A percentile compares a stretch with the other conserved stretches of the same genome.
These are phyloP conservation scores for Aporophyla lueneburgensis DNA, from an alignment of 2,888 invertebrate species.

Conservation along the genomic window DNA sequence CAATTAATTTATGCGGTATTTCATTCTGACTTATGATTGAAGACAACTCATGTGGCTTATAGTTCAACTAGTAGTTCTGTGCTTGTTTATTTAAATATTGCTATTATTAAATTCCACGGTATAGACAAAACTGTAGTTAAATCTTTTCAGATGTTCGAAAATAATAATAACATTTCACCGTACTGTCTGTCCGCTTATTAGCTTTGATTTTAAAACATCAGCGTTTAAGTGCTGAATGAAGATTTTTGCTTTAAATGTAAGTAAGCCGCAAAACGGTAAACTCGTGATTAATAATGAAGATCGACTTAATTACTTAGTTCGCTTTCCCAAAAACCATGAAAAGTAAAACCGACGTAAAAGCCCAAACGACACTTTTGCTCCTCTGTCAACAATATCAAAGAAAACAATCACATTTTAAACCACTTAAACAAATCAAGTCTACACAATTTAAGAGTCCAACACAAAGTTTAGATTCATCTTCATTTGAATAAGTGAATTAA, in stretches of 20 bases:
- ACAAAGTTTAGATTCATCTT: conserved; percentile 66
- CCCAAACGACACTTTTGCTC: conserved; percentile 20
- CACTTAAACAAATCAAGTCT: conserved; percentile 66
- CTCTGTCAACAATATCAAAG: conserved; percentile 38
- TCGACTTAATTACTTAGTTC: conserved; percentile 10
- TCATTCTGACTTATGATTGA: conserved; percentile 10
- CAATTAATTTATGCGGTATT: conserved; percentile 37
- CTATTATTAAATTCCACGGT: neutral
- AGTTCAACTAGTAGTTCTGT: neutral
- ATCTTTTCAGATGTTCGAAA: neutral
- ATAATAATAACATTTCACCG: too few relatives aligned
- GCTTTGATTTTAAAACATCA: too few relatives aligned
- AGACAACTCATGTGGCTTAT: neutral
- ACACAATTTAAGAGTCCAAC: conserved; percentile 64
- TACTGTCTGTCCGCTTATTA: neutral
- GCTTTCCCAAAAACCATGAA: conserved; percentile 2
- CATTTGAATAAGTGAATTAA: conserved; percentile 71
- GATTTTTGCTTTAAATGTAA: neutral
- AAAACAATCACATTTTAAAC: conserved; percentile 62
- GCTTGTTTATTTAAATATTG: neutral
- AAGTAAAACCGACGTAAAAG: conserved; percentile 12
- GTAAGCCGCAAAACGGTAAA: neutral
- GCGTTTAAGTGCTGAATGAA: neutral
- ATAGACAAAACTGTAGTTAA: neutral
- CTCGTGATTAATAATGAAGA: neutral